These are phyloP conservation scores for Pleuronectes platessa DNA, from an alignment of 2,113 vertebrate genomes.

Conservation along the genomic window DNA sequence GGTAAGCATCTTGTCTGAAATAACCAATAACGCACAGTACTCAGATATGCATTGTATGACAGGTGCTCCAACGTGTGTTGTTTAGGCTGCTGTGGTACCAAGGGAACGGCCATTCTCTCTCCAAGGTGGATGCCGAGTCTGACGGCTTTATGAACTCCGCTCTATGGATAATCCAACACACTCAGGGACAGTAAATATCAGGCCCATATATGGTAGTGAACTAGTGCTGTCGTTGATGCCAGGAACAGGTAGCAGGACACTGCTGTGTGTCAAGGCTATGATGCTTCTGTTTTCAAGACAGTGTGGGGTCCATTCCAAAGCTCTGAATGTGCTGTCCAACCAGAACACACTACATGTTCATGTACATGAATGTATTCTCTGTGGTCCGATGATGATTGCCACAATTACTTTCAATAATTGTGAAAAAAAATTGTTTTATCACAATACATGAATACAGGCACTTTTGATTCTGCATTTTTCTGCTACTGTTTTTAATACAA, in stretches of 20 bases:
- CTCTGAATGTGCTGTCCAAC: constrained; percentile 31
- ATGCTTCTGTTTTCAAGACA: constrained; percentile 14
- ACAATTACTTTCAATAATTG: background rate
- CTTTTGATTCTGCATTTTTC: constrained; percentile 24
- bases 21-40: background rate
- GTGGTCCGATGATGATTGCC: background rate
- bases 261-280: constrained; percentile 3
- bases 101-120: constrained; percentile 89
- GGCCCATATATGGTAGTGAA: background rate
- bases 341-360: constrained; percentile 8
- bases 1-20: constrained; percentile 82
- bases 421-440: constrained; percentile 19
- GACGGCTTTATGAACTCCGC: constrained; percentile 93
- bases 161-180: constrained; percentile 89
- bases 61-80: constrained; percentile 20
- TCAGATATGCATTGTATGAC: background rate
- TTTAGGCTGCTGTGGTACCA: constrained; percentile 92
- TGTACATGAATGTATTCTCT: constrained; percentile 13
- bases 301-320: constrained; percentile 42
- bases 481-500: constrained; percentile 3
- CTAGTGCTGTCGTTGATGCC: too few relatives aligned
- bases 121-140: constrained; percentile 92
- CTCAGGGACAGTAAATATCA: background rate
- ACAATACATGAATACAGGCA: too few relatives aligned
- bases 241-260: constrained; percentile 6